Percentiles rank a stretch among this genome's conserved stretches.
phyloP scores from a whole-genome alignment of 1,140 invertebrate species.

The Trichonephila clavata region DNA sequence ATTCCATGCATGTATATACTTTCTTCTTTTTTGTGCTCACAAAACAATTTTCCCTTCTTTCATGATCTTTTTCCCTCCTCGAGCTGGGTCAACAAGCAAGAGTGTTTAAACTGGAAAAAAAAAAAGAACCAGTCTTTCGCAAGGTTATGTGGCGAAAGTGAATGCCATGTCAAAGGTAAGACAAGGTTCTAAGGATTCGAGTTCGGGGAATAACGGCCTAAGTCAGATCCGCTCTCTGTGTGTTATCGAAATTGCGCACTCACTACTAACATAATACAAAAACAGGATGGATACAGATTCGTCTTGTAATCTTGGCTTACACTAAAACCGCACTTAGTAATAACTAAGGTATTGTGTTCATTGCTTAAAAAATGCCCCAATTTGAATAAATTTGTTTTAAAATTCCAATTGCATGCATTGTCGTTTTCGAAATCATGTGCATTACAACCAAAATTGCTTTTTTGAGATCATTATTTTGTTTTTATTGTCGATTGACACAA shows the following conservation, averaged over 20 bases:
- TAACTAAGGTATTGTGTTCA: too few species aligned
- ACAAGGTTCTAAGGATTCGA: background rate
- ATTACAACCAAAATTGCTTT: too few species aligned
- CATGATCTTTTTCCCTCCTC: background rate
- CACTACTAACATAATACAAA: background rate
- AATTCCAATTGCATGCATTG: too few species aligned
- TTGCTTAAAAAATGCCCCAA: too few species aligned
- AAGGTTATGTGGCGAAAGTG: constrained; percentile 35
- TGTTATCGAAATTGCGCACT: background rate
- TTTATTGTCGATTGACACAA: too few species aligned
- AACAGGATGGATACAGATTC: too few species aligned
- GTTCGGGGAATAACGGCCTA: background rate
- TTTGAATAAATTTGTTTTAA: too few species aligned
- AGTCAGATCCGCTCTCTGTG: constrained; percentile 33
- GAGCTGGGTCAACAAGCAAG: constrained; percentile 10
- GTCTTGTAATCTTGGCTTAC: too few species aligned
- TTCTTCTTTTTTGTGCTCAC: background rate
- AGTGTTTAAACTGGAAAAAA: constrained; percentile 32
- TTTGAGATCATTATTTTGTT: too few species aligned
- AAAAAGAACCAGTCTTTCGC: constrained; percentile 31
- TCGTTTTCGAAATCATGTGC: too few species aligned
- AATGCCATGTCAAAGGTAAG: background rate
- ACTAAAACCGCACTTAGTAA: too few species aligned
- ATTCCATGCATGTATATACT: background rate
- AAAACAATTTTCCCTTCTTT: background rate